Base-by-base conservation (phyloP, 2,113 vertebrate genomes). In the Alethe castanea region DNA sequence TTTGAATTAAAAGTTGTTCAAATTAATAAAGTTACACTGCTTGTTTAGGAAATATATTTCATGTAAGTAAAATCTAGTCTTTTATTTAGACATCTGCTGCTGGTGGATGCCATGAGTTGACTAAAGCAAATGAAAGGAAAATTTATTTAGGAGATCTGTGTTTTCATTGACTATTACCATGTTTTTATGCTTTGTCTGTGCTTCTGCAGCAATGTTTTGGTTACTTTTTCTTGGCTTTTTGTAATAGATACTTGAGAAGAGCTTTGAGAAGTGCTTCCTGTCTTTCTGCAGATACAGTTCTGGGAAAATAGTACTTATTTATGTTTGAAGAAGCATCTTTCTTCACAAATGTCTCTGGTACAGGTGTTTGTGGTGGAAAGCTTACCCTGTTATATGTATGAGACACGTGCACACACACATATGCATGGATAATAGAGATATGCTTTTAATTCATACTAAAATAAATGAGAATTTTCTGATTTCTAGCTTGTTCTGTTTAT, bases 211-310 rank as follows among this genome's bases (percentile, higher is more conserved):
- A 79, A 40, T 57, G 40, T 78, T 89, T 91, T 67, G 19, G n/a
- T 81, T 86, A 89, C 42, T 66, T 90, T 91, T 77, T 81, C 52
- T 78, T 86, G 64, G 9, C 42, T 91, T 14, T 86, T 86, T 89
- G 38, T 71, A 89, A 52, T 8, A 84, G 47, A 72, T 69, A 56
- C 12, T 80, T 78, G 56, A 81, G 64, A 73, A 81, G 38, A 71
- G 22, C 56, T 90, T 90, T 76, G 40, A 73, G 59, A 61, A 83
- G 48, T 76, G 36, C 66, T 92, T 92, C 57, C 45, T 86, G 62
- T 80, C 71, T 77, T 69, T 86, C 57, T 80, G 40, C 45, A 69
- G 86, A 64, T 74, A 28, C 19, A 23, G 59, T 77, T 90, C 67
- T 77, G 80, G 19, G 80, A 69, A 77, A 65, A 78, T 1, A 57